Conservation (phyloP, 1,140 invertebrate species). For the Hestina assimilis region DNA sequence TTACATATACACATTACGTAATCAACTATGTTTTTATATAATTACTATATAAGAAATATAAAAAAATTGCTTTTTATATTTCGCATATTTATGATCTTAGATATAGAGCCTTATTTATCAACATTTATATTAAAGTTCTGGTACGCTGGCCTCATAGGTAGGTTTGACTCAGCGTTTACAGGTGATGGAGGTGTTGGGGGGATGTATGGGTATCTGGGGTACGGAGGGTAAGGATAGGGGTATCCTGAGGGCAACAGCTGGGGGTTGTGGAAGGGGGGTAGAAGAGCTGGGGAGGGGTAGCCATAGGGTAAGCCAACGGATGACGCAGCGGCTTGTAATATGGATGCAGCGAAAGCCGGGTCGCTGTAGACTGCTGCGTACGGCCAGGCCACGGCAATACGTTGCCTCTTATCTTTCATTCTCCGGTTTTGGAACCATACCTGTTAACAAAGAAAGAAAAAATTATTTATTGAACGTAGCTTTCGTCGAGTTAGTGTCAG, state of each 20-base stretch:
- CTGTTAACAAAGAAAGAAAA: constrained; percentile 78
- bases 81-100: constrained; percentile 1
- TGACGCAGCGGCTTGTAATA: constrained; percentile 92
- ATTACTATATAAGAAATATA: neutral
- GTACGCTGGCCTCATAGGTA: constrained; percentile 59
- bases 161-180: constrained; percentile 51
- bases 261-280: constrained; percentile 74
- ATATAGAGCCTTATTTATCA: constrained; percentile 51
- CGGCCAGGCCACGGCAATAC: constrained; percentile 96
- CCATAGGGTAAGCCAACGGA: constrained; percentile 81
- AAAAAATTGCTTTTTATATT: neutral
- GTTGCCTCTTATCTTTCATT: constrained; percentile 99
- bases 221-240: constrained; percentile 61
- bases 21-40: neutral
- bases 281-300: constrained; percentile 74
- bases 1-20: constrained; percentile 24
- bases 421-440: constrained; percentile 99
- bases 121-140: constrained; percentile 68
- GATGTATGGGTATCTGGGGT: constrained; percentile 64
- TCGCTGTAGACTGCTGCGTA: constrained; percentile 95
- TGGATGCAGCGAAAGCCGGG: constrained; percentile 93
- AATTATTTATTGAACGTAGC: neutral
- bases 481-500: too few relatives aligned
- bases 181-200: constrained; percentile 56
- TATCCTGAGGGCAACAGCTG: constrained; percentile 75